Conservation (phyloP, 2,888 invertebrate genomes). For the Nemotelus nigrinus region DNA sequence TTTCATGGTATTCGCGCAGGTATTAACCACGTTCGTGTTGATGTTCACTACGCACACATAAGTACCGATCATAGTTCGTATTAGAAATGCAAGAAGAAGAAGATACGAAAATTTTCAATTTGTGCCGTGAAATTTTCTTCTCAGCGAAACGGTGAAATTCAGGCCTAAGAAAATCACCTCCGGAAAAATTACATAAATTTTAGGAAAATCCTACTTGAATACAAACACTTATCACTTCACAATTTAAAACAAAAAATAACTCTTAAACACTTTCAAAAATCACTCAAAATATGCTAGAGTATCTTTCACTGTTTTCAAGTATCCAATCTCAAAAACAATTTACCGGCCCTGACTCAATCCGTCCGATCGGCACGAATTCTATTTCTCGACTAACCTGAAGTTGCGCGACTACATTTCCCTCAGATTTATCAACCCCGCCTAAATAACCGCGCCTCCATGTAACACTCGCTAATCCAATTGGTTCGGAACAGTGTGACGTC, state of each 20-base stretch:
- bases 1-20: constrained; percentile 35
- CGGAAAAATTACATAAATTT: neutral
- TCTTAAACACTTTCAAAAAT: neutral
- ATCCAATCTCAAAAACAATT: neutral
- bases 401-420: constrained; percentile 43
- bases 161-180: neutral
- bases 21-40: neutral
- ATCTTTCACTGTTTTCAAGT: neutral
- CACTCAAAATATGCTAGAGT: neutral
- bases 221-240: neutral
- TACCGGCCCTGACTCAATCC: neutral
- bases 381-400: constrained; percentile 54
- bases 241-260: neutral
- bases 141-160: neutral
- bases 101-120: constrained; percentile 33
- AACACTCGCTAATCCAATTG: constrained; percentile 47
- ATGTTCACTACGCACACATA: constrained; percentile 32
- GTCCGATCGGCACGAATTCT: constrained; percentile 51
- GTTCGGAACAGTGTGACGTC: constrained; percentile 52
- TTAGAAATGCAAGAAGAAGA: constrained; percentile 31
- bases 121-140: constrained; percentile 45
- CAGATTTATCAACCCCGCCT: constrained; percentile 52
- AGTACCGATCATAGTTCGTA: constrained; percentile 42
- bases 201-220: neutral
- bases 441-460: constrained; percentile 51